phyloP scores from a whole-genome alignment of 2,888 invertebrate genomes.

The Rotaria macrura region DNA sequence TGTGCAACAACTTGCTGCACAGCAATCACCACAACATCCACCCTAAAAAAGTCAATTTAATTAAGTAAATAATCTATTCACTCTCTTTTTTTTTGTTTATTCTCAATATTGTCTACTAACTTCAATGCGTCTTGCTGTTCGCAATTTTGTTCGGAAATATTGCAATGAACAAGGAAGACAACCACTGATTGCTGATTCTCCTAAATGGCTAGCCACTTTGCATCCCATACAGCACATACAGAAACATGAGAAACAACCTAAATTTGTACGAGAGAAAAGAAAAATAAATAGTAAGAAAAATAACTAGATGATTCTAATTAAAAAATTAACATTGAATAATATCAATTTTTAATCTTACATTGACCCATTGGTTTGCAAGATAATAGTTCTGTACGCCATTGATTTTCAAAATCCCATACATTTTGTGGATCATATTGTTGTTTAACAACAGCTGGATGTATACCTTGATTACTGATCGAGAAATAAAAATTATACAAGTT shows the following conservation, averaged over 20 bases:
- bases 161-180: neutral
- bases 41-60: neutral
- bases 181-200: neutral
- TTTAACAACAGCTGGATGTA: neutral
- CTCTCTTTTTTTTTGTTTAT: neutral
- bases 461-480: neutral
- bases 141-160: neutral
- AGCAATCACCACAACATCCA: neutral
- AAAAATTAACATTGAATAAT: no score
- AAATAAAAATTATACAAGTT: neutral
- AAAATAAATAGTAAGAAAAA: no score
- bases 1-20: neutral
- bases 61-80: neutral
- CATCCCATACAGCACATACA: neutral
- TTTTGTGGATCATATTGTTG: neutral
- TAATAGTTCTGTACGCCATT: neutral
- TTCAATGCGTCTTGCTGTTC: slow-evolving; percentile 1
- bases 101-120: neutral
- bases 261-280: neutral
- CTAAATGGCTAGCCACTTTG: neutral
- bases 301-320: no score
- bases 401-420: neutral
- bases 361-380: neutral
- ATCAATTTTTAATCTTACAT: neutral
- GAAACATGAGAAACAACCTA: neutral